Percentiles rank a stretch among this genome's conserved stretches.
Conservation (phyloP, 2,797 vertebrate genomes). For the Avahi laniger region DNA sequence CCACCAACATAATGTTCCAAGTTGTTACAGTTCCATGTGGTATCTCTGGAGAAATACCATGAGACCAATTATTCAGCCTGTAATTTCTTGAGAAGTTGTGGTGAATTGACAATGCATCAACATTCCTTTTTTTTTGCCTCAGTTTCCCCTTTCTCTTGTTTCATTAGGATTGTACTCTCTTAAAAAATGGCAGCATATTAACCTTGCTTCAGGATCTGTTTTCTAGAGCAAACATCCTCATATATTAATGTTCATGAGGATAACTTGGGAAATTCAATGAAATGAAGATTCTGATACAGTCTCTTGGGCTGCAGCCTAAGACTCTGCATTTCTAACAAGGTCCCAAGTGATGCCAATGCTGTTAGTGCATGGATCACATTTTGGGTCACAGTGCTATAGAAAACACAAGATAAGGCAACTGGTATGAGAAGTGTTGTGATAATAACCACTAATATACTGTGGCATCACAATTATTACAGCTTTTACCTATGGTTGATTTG, state of each 20-base stretch:
- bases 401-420: background rate
- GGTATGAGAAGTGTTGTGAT: background rate
- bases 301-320: background rate
- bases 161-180: background rate
- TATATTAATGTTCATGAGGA: background rate
- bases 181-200: background rate
- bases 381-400: slow-evolving; percentile 2
- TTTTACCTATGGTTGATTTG: background rate
- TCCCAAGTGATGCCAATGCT: background rate
- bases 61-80: background rate
- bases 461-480: background rate
- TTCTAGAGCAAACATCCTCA: background rate
- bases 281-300: slow-evolving; percentile 7
- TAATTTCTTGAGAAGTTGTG: background rate
- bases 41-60: background rate
- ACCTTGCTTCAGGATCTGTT: background rate
- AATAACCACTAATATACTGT: background rate
- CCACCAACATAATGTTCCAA: background rate
- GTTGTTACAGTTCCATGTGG: background rate
- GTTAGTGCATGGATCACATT: background rate
- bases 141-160: background rate
- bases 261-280: background rate
- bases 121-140: background rate
- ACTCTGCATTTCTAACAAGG: background rate
- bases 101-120: background rate